Percentiles rank a stretch among this genome's conserved stretches.
Conservation (phyloP, 2,113 vertebrate genomes). For the Connochaetes taurinus region DNA sequence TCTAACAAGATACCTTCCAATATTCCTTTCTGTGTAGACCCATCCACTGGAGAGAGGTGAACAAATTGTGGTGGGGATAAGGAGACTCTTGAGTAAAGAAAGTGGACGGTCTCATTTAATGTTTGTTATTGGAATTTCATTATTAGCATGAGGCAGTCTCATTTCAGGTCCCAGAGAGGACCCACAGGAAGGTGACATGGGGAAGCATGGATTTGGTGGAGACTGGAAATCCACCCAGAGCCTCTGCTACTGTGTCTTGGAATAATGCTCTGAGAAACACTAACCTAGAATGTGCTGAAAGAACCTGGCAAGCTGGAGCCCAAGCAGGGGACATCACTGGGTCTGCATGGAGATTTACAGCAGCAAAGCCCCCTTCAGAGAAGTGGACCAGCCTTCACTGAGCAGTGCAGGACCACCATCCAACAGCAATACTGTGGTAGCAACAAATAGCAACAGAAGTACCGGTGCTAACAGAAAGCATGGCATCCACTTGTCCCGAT, state of each 20-base stretch:
- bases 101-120: neutral
- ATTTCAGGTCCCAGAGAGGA: neutral
- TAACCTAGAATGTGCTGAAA: neutral
- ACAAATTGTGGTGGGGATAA: neutral
- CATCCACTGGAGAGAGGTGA: neutral
- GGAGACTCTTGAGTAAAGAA: neutral
- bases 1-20: neutral
- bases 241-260: neutral
- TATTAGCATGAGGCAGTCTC: neutral
- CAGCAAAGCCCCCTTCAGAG: too few relatives aligned
- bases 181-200: neutral
- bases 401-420: neutral
- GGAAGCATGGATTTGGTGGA: neutral
- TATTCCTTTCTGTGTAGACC: neutral
- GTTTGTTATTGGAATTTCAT: neutral
- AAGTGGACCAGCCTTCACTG: neutral
- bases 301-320: neutral
- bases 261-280: neutral
- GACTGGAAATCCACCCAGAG: neutral
- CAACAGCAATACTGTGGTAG: neutral
- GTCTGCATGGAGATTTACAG: neutral
- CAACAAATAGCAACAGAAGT: neutral
- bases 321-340: neutral
- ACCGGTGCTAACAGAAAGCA: accelerated
- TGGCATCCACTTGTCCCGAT: neutral